A percentile compares a stretch with the other conserved stretches of the same genome.
These are phyloP conservation scores for Ataeniobius toweri DNA, from an alignment of 2,797 vertebrate genomes.

Conservation along the genomic window DNA sequence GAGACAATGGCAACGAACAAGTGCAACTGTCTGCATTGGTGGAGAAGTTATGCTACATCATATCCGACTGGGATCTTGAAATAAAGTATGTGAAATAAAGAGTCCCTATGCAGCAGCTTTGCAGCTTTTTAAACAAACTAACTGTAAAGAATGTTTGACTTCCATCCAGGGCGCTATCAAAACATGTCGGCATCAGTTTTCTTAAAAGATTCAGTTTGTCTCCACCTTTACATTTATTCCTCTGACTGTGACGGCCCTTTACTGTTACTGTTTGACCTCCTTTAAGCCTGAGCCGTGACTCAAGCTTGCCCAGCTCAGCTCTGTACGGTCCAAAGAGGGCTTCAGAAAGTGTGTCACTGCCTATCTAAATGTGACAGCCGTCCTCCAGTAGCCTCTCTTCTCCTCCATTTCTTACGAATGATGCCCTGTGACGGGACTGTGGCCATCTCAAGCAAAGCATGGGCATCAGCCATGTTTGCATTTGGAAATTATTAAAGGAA, in stretches of 20 bases:
- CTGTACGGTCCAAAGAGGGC: conserved; percentile 48
- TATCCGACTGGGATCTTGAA: conserved; percentile 20
- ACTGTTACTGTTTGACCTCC: conserved; percentile 48
- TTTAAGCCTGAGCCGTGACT: conserved; percentile 30
- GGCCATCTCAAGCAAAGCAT: not conserved
- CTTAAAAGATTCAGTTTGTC: conserved; percentile 28
- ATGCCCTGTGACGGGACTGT: conserved; percentile 16
- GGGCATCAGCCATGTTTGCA: not conserved
- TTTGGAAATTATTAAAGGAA: not conserved
- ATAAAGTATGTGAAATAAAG: not conserved
- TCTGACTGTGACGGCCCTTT: not conserved
- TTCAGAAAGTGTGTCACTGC: conserved; percentile 52
- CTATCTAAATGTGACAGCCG: conserved; percentile 62
- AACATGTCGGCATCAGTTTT: conserved; percentile 48
- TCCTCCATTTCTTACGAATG: conserved; percentile 10
- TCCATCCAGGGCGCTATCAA: conserved; percentile 30
- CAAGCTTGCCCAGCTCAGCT: conserved; percentile 17
- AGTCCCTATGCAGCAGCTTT: not conserved
- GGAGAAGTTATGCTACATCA: conserved; percentile 34
- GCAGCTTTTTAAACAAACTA: conserved; percentile 21
- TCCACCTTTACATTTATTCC: conserved; percentile 12
- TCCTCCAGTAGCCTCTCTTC: conserved; percentile 36
- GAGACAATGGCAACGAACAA: conserved; percentile 36
- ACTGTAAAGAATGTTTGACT: conserved; percentile 24
- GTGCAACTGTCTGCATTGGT: conserved; percentile 1